Evolutionary conservation across 2,113 vertebrate species (phyloP).

Genomic region (Rousettus leschenaultii): DNA sequence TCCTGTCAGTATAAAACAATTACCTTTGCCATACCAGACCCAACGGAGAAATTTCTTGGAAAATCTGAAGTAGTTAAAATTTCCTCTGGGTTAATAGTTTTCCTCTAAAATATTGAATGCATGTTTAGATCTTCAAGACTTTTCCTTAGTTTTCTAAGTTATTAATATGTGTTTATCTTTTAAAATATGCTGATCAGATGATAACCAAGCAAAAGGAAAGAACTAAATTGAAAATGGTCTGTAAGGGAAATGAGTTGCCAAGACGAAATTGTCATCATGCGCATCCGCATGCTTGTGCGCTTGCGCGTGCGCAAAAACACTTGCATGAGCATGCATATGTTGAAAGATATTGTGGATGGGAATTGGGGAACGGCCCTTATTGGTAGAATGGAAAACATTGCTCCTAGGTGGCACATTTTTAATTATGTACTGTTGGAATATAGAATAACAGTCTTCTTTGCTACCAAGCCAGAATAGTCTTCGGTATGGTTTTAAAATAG

Average conservation of each 20-base stretch:
- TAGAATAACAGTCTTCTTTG: background rate
- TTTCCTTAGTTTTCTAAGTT: background rate
- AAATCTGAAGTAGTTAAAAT: background rate
- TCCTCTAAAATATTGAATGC: background rate
- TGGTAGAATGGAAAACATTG: background rate
- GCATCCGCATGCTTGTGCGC: background rate
- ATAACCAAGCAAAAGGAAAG: background rate
- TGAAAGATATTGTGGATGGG: background rate
- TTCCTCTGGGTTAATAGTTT: background rate
- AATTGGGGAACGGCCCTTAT: background rate
- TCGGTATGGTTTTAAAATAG: background rate
- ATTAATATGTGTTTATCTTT: background rate
- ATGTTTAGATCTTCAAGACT: background rate
- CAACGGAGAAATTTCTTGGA: background rate
- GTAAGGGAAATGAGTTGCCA: background rate
- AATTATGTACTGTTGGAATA: background rate
- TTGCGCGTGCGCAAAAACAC: background rate
- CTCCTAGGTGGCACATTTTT: background rate
- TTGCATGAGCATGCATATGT: background rate
- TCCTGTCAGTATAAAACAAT: background rate
- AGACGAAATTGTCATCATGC: background rate
- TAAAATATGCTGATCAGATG: slow-evolving; percentile 20
- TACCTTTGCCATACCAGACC: background rate
- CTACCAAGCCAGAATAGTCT: background rate
- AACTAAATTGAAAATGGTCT: background rate